These are phyloP conservation scores for Litocranius walleri DNA, from an alignment of 2,113 vertebrate species.

Conservation along the genomic window DNA sequence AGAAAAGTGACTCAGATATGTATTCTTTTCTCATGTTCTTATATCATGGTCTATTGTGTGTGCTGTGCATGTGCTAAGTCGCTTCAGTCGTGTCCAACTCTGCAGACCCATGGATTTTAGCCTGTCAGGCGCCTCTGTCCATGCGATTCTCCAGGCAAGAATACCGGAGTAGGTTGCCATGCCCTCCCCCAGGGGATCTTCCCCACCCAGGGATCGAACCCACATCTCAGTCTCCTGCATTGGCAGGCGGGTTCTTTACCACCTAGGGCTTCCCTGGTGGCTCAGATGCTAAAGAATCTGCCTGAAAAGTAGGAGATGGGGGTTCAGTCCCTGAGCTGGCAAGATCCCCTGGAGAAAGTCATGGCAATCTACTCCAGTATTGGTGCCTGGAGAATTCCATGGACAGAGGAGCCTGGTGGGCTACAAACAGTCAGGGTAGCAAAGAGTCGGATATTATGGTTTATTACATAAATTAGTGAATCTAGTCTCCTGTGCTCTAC, in stretches of 20 bases:
- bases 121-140: neutral
- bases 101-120: neutral
- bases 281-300: neutral
- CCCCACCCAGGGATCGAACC: neutral
- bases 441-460: neutral
- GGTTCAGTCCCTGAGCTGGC: neutral
- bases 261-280: neutral
- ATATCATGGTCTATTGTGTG: neutral
- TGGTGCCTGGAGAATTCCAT: neutral
- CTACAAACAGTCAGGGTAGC: neutral
- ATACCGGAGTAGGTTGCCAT: neutral
- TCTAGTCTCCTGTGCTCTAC: neutral
- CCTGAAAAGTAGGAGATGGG: neutral
- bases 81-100: neutral
- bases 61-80: neutral
- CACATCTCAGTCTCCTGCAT: neutral
- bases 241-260: neutral
- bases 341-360: neutral
- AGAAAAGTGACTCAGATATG: neutral
- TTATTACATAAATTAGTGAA: neutral
- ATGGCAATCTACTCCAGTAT: neutral
- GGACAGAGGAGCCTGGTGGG: neutral
- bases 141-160: neutral
- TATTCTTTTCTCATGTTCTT: neutral
- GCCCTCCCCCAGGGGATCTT: neutral